Conservation (phyloP, 2,888 invertebrate genomes). For the Caradrina kadenii region DNA sequence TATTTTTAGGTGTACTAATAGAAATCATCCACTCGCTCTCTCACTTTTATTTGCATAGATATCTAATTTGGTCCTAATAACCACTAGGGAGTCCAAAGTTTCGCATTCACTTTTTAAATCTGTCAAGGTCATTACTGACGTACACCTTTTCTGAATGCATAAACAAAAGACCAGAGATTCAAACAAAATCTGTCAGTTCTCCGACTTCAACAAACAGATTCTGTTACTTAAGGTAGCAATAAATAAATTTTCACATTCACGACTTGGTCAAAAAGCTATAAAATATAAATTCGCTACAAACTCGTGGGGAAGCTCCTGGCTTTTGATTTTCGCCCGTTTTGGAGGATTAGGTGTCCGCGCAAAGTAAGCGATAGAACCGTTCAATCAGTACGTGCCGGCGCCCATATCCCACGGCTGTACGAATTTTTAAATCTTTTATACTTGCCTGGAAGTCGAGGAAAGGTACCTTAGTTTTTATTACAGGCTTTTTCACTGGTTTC, state of each 20-base stretch:
- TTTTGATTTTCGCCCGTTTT: conserved; percentile 56
- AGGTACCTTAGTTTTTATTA: conserved; percentile 25
- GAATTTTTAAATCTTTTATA: conserved; percentile 55
- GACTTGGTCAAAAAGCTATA: neutral
- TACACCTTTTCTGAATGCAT: neutral
- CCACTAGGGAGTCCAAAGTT: neutral
- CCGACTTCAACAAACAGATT: neutral
- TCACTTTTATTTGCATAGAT: no score
- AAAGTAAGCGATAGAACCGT: conserved; percentile 54
- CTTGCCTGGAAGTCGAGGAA: conserved; percentile 29
- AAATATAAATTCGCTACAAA: conserved; percentile 38
- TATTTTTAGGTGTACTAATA: neutral
- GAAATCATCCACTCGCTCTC: neutral
- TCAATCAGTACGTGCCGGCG: conserved; percentile 51
- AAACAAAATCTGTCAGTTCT: no score
- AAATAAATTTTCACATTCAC: conserved; percentile 4
- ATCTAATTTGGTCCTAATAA: neutral
- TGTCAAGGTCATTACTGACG: neutral
- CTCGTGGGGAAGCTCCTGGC: conserved; percentile 35
- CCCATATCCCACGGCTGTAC: conserved; percentile 38
- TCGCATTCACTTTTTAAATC: neutral
- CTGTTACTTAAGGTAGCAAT: neutral
- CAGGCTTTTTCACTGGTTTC: conserved; percentile 5
- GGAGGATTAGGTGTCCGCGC: conserved; percentile 53
- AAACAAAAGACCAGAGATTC: no score